Evolutionary conservation across 2,797 vertebrate genomes (phyloP).

Genomic region (Eleutherodactylus coqui): DNA sequence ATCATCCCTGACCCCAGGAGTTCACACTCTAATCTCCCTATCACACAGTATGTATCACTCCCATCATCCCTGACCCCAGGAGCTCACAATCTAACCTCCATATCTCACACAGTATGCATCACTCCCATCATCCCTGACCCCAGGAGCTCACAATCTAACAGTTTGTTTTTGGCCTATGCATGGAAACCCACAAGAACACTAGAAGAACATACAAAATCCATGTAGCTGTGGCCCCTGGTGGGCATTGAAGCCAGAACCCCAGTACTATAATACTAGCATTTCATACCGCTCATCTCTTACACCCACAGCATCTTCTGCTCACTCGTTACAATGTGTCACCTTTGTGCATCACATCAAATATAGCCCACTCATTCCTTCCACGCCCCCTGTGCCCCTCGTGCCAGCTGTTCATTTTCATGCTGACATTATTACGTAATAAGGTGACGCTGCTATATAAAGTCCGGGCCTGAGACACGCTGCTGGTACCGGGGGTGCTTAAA

Average conservation of each 20-base stretch:
- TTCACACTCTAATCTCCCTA: too few species aligned
- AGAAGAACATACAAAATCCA: background rate
- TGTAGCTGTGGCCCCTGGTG: background rate
- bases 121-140: too few species aligned
- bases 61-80: too few species aligned
- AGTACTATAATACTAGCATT: background rate
- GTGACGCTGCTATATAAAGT: background rate
- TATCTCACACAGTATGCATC: too few species aligned
- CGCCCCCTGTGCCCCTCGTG: background rate
- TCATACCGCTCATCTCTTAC: background rate
- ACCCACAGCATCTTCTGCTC: background rate
- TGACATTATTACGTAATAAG: background rate
- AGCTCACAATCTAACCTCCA: too few species aligned
- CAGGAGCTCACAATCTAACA: too few species aligned
- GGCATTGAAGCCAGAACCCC: background rate
- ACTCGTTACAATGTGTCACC: conserved; percentile 21
- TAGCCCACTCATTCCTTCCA: conserved; percentile 13
- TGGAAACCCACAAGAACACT: background rate
- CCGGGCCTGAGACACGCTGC: background rate
- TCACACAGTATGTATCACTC: too few species aligned
- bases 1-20: too few species aligned
- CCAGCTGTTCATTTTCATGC: background rate
- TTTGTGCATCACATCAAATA: background rate
- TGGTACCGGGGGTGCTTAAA: background rate
- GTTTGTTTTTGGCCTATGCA: background rate